Conservation (phyloP, 2,113 vertebrate genomes). For the Chroicocephalus ridibundus region DNA sequence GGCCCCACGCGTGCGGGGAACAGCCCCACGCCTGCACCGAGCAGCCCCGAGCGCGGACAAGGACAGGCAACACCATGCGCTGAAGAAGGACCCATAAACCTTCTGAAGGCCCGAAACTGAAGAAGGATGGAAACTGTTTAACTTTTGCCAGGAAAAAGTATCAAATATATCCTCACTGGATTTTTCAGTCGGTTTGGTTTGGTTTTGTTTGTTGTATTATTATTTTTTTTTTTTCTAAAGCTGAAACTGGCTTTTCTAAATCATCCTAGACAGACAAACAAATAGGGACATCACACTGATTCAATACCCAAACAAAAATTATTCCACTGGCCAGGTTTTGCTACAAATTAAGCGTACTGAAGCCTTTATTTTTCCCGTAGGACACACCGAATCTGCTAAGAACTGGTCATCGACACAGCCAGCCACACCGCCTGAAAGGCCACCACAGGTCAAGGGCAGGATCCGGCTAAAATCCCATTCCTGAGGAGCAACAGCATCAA, state of each 20-base stretch:
- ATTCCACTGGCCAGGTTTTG: background rate
- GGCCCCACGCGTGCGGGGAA: background rate
- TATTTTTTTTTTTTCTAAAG: background rate
- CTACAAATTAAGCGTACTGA: background rate
- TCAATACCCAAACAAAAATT: background rate
- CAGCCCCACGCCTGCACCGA: background rate
- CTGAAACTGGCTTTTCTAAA: constrained; percentile 19
- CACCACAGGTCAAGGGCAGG: background rate
- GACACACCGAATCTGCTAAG: background rate
- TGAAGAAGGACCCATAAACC: background rate
- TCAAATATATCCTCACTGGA: constrained; percentile 46
- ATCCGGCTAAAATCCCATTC: background rate
- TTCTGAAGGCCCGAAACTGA: constrained; percentile 13
- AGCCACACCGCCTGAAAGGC: background rate
- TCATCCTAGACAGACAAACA: background rate
- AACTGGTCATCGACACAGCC: rapidly evolving
- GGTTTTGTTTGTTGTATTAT: background rate
- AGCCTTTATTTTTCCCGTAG: background rate
- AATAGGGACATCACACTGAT: background rate
- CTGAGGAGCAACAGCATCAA: background rate
- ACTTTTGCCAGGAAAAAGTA: constrained; percentile 60
- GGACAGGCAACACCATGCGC: background rate
- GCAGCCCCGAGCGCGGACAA: background rate
- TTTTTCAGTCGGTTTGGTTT: constrained; percentile 4
- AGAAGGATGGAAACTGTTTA: constrained; percentile 49